Percentiles rank a stretch among this genome's conserved stretches.
Evolutionary conservation across 2,888 invertebrate species (phyloP).

Genomic region (Philhelius pedissequus): DNA sequence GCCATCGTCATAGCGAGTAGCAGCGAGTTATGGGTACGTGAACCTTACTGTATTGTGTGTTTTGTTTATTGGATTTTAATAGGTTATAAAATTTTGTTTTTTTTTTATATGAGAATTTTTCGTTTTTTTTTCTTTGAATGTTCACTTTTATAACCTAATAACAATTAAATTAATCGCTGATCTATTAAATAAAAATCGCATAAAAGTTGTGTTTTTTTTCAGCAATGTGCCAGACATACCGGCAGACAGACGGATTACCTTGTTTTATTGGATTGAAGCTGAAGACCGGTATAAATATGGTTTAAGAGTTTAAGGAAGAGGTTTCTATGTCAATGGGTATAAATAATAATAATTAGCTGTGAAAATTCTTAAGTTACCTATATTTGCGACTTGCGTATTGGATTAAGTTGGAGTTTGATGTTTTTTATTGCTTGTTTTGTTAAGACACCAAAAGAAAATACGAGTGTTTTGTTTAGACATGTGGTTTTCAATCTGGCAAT

Average conservation of each 20-base stretch:
- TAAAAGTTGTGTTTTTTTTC: background rate
- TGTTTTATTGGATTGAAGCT: background rate
- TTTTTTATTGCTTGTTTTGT: background rate
- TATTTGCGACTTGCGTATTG: background rate
- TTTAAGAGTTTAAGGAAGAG: background rate
- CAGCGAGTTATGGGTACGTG: background rate
- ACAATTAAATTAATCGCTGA: slow-evolving; percentile 48
- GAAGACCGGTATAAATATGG: background rate
- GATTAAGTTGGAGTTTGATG: background rate
- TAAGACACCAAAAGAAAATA: no score
- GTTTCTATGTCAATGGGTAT: background rate
- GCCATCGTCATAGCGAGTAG: background rate
- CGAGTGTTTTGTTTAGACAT: no score
- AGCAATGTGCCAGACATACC: slow-evolving; percentile 11
- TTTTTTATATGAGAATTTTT: slow-evolving; percentile 7
- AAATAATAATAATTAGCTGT: background rate
- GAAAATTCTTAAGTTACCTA: background rate
- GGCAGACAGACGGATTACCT: slow-evolving; percentile 15
- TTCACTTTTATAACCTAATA: slow-evolving; percentile 39
- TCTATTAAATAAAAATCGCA: slow-evolving; percentile 48
- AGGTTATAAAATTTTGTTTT: slow-evolving; percentile 36
- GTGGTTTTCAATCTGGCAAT: no score
- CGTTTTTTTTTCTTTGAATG: background rate
- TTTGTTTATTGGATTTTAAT: slow-evolving; percentile 47
- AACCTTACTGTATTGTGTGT: slow-evolving; percentile 15